These are phyloP conservation scores for Muntiacus reevesi DNA, from an alignment of 2,113 vertebrate species.

Conservation along the genomic window DNA sequence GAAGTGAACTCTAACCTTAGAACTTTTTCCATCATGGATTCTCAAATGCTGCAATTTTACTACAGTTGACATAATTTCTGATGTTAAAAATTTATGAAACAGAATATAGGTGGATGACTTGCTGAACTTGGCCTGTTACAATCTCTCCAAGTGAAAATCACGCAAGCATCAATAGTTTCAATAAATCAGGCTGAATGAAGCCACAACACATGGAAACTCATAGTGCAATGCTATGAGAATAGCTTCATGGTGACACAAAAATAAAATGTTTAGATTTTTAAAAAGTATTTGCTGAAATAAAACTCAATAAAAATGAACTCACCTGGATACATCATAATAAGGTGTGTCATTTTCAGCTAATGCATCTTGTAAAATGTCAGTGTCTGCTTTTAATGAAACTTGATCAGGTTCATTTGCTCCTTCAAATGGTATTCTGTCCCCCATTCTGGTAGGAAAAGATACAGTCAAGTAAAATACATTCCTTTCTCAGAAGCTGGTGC, in stretches of 20 bases:
- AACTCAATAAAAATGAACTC: constrained; percentile 44
- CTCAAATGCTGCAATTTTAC: neutral
- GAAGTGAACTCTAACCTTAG: neutral
- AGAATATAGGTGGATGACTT: neutral
- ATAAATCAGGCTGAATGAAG: neutral
- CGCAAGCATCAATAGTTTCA: neutral
- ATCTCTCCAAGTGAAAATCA: neutral
- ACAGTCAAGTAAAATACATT: neutral
- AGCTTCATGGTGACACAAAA: neutral
- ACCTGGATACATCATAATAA: constrained; percentile 86
- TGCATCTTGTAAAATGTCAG: constrained; percentile 80
- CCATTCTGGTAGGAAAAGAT: constrained; percentile 75
- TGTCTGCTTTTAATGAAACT: constrained; percentile 79
- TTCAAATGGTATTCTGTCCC: constrained; percentile 79
- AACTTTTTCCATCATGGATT: neutral
- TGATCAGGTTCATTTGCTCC: constrained; percentile 80
- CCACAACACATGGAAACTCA: neutral
- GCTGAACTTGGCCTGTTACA: neutral
- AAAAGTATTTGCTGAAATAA: neutral
- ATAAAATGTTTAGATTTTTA: neutral
- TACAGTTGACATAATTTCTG: neutral
- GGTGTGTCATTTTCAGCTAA: constrained; percentile 84
- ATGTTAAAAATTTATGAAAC: neutral
- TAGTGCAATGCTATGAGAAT: neutral
- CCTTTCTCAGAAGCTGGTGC: neutral